Evolutionary conservation across 1,140 invertebrate genomes (phyloP), one percentile per base, ranked within the genome.

Genomic region (Dufourea novaeangliae): DNA sequence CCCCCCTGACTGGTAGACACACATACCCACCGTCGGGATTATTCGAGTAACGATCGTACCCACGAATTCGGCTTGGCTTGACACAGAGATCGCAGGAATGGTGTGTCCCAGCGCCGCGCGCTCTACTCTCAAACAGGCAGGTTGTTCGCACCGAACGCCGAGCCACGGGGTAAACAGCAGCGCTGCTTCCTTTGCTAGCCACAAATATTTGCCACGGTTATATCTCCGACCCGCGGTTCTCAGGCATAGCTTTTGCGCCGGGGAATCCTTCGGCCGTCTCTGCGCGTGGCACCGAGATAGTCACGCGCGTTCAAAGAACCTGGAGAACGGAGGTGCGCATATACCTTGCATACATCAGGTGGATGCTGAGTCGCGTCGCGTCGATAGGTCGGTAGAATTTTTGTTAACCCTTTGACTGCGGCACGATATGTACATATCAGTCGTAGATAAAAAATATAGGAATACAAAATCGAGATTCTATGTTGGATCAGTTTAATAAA

Each of bases 121-220:
- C 29, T 37, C 79, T 87, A 85, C 84, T 87, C 79, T 71, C 79
- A 81, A 85, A 85, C 78, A 80, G 78, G 70, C 63, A 64, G 52
- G n/a, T 61, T 62, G 68, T 79, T 80, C 56, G 70, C 80, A 63
- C 82, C 59, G 80, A 84, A 87, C 76, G 70, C 78, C 78, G 68
- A 84, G 79, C 72, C 41, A 25, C 25, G 56, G 11, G 57, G 85
- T 80, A 89, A 88, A 89, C 78, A 88, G 67, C 70, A n/a, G 56
- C 70, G 69, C 41, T 44, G n/a, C 78, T 87, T 66, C 78, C 82
- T 80, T 79, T 66, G 79, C 78, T 79, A 86, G 83, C 80, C 68
- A 70, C 86, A 89, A 89, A 88, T 84, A 88, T 88, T 89, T 88
- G 70, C 87, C 62, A 68, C 67, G 56, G 69, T 76, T 78, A 80